Base-by-base conservation (phyloP, 2,888 invertebrate species). In the Lasioglossum morio region DNA sequence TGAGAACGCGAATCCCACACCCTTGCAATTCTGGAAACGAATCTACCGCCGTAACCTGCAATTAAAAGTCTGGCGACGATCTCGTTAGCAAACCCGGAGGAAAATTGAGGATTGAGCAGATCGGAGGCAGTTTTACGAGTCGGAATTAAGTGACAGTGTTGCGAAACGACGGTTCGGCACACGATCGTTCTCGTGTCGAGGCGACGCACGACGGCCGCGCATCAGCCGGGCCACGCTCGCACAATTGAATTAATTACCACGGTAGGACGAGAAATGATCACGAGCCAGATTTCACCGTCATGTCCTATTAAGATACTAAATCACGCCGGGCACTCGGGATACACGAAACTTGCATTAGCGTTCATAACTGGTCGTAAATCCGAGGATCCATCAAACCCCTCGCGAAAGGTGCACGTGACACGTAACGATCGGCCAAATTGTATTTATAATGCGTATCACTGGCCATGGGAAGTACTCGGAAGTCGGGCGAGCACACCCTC, bases 271-370 rank as follows among this genome's bases (percentile, higher is more conserved):
- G 76, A 37, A 87, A 85, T 72, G 86, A 86, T 81, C 72, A 34
- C 66, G 84, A 79, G 69, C 78, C 85, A 90, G 86, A 90, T 85
- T 82, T 86, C 79, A 77, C 82, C 87, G 87, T 87, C 90, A 70
- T 73, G 85, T 87, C 79, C 84, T 84, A 89, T 91, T 90, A 90
- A 91, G 91, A 90, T 87, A 84, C 76, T 87, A 88, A 90, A 89
- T 90, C 84, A 85, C 79, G 73, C 10, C 43, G 70, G 19, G 53
- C 78, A 73, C 81, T 53, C 66, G 63, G 34, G 57, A 48, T 87
- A 91, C 89, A 90, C 84, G 91, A 91, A 89, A 91, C 60, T 87
- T 85, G 80, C 91, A 91, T 91, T 91, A 91, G 72, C 84, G 72
- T 66, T 88, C 81, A 74, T 89, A 84, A 86, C 75, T 66, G 60